These are phyloP conservation scores for Cinclus mexicanus DNA, from an alignment of 2,113 vertebrate species.

Conservation along the genomic window DNA sequence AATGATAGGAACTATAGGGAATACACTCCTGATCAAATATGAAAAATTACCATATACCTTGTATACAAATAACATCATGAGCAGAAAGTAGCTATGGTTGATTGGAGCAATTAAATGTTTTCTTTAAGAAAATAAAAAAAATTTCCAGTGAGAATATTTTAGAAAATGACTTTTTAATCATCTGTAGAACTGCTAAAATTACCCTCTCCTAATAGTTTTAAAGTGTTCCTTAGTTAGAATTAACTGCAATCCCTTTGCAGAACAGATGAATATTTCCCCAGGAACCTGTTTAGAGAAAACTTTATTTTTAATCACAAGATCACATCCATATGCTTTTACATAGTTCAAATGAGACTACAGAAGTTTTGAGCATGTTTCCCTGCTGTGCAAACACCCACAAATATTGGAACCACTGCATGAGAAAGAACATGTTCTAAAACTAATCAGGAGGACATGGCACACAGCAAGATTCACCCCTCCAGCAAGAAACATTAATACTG, in stretches of 20 bases:
- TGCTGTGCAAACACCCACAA: neutral
- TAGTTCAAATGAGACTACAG: neutral
- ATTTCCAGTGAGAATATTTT: slow-evolving; percentile 94
- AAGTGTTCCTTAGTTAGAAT: slow-evolving; percentile 80
- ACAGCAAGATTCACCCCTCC: neutral
- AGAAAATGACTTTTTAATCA: slow-evolving; percentile 99
- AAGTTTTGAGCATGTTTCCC: neutral
- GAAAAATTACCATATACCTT: slow-evolving; percentile 83
- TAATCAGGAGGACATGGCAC: neutral
- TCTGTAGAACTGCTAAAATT: slow-evolving; percentile 83
- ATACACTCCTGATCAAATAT: slow-evolving; percentile 82
- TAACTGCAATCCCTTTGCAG: slow-evolving; percentile 50
- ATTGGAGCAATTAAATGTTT: slow-evolving; percentile 96
- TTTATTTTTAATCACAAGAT: slow-evolving; percentile 65
- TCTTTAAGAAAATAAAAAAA: slow-evolving; percentile 74
- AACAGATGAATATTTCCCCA: slow-evolving; percentile 30
- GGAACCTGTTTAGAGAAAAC: slow-evolving; percentile 68
- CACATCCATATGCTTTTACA: neutral
- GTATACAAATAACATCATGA: slow-evolving; percentile 85
- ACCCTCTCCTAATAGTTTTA: slow-evolving; percentile 85
- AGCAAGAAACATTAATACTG: neutral
- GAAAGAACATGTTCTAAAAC: neutral
- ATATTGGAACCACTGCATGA: neutral
- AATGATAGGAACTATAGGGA: slow-evolving; percentile 79
- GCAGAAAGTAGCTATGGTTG: slow-evolving; percentile 87